Conservation (phyloP, 2,113 vertebrate genomes). For the Pampusana beccarii region DNA sequence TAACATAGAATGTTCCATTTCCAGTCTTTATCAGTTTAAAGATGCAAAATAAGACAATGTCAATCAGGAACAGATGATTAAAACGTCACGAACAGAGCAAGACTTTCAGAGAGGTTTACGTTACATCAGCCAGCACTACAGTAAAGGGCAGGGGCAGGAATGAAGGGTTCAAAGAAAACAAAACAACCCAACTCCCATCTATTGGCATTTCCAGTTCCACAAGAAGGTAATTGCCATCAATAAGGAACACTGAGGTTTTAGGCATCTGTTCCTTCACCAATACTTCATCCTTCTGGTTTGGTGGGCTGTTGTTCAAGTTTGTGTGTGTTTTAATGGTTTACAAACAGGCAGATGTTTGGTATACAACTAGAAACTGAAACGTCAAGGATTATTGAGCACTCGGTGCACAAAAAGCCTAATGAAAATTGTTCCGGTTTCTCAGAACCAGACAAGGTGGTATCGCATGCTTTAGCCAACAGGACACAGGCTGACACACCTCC, state of each 20-base stretch:
- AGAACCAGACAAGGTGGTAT: background rate
- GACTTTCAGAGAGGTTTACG: background rate
- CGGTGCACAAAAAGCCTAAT: fast-evolving
- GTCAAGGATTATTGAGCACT: background rate
- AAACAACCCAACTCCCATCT: background rate
- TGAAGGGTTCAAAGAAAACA: background rate
- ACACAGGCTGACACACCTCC: no score
- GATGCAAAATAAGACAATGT: background rate
- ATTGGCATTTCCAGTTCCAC: background rate
- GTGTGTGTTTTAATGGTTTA: background rate
- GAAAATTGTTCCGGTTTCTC: background rate
- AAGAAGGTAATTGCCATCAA: background rate
- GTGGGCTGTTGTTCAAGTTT: no score
- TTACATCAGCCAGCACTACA: background rate
- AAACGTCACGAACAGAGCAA: background rate
- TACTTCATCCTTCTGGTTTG: background rate
- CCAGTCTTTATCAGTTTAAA: no score
- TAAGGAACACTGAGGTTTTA: background rate
- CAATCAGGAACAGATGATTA: background rate
- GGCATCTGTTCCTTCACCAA: background rate
- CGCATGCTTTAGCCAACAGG: no score
- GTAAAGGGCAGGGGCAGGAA: background rate
- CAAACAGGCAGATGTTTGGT: background rate
- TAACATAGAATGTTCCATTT: no score
- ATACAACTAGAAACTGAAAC: background rate